Percentiles rank a stretch among this genome's conserved stretches.
phyloP scores from a whole-genome alignment of 2,113 vertebrate species.

The Polypterus senegalus region DNA sequence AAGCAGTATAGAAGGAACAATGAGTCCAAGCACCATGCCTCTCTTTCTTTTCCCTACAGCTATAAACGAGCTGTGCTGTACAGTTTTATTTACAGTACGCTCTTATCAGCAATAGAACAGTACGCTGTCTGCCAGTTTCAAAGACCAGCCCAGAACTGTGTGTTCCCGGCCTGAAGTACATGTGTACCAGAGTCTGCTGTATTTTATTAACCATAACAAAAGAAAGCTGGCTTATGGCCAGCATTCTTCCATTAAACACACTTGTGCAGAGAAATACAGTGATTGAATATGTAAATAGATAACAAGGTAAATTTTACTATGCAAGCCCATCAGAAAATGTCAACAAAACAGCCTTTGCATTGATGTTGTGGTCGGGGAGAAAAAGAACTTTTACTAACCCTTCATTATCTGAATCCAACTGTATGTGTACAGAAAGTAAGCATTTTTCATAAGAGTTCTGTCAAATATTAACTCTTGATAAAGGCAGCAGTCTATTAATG shows the following conservation, averaged over 20 bases:
- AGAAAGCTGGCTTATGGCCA: constrained; percentile 25
- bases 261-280: constrained; percentile 7
- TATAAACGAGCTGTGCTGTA: constrained; percentile 65
- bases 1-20: constrained; percentile 77
- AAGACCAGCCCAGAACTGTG: constrained; percentile 76
- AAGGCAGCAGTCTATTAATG: too few relatives aligned
- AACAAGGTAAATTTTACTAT: constrained; percentile 32
- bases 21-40: constrained; percentile 75
- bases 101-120: constrained; percentile 91
- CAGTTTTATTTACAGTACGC: constrained; percentile 97
- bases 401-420: constrained; percentile 60
- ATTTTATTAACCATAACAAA: constrained; percentile 43
- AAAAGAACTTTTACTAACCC: constrained; percentile 68
- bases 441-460: too few relatives aligned
- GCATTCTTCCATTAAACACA: constrained; percentile 32
- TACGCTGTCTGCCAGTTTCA: constrained; percentile 73
- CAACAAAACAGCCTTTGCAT: neutral
- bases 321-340: neutral
- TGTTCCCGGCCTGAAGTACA: constrained; percentile 75
- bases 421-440: too few relatives aligned
- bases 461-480: too few relatives aligned
- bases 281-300: constrained; percentile 29
- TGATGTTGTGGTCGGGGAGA: neutral
- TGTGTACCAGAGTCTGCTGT: constrained; percentile 46
- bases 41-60: constrained; percentile 28